Base-by-base conservation (phyloP, 2,888 invertebrate species). In the Selenia dentaria region DNA sequence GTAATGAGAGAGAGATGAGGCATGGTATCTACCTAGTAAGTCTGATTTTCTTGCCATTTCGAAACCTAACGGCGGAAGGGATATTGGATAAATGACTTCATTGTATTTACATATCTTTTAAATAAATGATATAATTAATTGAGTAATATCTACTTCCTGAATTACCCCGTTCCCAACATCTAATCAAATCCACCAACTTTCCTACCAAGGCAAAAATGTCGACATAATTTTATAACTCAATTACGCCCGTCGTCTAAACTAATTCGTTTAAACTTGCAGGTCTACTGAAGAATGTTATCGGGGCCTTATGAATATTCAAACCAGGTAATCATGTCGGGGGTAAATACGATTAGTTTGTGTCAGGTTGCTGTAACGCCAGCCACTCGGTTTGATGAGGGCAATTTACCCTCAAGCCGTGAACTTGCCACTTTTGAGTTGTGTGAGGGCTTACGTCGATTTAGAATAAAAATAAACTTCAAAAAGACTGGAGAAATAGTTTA, bases 251-350 rank as follows among this genome's bases (percentile, higher is more conserved):
- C 50, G 47, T 41, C 43, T 42, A 18, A 49, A 48, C 55, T 69
- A 70, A 71, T 70, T 70, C 63, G 56, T 59, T 72, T 67, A 67
- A 70, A 62, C 60, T 57, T 62, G 59, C 59, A 59, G 57, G 59
- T 59, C 57, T 60, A 51, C 58, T 62, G 59, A 67, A 70, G 73
- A 75, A 71, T 69, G 58, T 67, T 74, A 74, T 74, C 60, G 64
- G 52, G 54, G 58, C 64, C 22, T 65, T 69, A 75, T 77, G 71
- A 77, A 78, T 78, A 78, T 77, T 75, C 74, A 75, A 55, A 62
- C 55, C 59, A 57, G 63, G 70, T 74, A 74, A 74, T 72, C 66
- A 65, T 62, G 64, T 63, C 61, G 55, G 61, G 61, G 44, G 62
- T 69, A 69, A 70, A 77, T 71, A 70, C 64, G 69, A 74, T 76